phyloP scores from a whole-genome alignment of 1,140 invertebrate genomes.

The Meloidogyne hapla region DNA sequence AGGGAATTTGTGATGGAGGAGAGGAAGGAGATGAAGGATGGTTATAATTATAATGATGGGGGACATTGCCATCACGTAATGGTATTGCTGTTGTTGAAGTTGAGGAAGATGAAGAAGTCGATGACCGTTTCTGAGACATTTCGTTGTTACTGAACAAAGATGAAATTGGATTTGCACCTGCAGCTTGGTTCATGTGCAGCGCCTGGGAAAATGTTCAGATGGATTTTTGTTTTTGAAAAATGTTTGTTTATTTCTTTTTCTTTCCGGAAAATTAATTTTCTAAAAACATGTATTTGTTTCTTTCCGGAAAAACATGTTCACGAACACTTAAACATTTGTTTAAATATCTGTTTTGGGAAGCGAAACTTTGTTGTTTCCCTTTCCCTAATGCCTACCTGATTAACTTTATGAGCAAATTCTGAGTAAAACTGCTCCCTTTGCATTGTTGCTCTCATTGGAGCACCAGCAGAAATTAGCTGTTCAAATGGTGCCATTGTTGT shows the following conservation, averaged over 20 bases:
- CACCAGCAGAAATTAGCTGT: constrained; percentile 7
- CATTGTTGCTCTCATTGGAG: constrained; percentile 8
- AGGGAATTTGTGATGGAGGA: neutral
- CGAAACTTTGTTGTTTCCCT: too few species aligned
- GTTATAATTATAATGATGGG: neutral
- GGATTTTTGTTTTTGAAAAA: neutral
- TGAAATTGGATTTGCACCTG: neutral
- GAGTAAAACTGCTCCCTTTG: constrained; percentile 8
- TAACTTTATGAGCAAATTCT: constrained; percentile 5
- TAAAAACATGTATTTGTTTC: neutral
- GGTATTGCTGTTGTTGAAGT: neutral
- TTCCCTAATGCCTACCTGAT: too few species aligned
- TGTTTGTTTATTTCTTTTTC: neutral
- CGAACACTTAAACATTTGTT: neutral
- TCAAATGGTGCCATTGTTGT: constrained; percentile 7
- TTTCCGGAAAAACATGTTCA: neutral
- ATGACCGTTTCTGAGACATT: neutral
- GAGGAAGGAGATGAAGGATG: neutral
- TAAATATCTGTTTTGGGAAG: too few species aligned
- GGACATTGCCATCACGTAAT: neutral
- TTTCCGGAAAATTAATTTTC: neutral
- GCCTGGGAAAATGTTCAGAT: neutral
- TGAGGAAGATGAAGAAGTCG: neutral
- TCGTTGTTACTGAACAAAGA: neutral
- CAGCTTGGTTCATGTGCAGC: neutral